Evolutionary conservation across 1,140 invertebrate genomes (phyloP), one percentile per base, ranked within the genome.

Genomic region (Bombus difficillimus): DNA sequence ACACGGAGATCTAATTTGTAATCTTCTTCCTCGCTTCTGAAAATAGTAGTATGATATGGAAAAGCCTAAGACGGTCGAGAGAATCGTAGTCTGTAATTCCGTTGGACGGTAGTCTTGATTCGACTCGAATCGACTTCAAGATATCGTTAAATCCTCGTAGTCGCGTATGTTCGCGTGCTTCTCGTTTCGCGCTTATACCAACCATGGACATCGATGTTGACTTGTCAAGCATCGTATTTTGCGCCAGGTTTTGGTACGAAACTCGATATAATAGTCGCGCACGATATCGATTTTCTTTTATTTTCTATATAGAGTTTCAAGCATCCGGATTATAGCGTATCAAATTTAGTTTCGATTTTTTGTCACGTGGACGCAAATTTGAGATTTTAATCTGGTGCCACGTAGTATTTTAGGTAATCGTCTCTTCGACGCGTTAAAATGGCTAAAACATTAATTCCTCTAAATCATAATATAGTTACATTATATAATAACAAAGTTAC

Each of bases 21-120:
- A 83, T 78, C 74, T 62, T 66, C 32, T 76, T 83, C 74, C 43
- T 41, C n/a, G 74, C 37, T 43, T 83, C 74, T 83, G 82, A 83
- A 83, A 83, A 83, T 83, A 78, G 64, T 83, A 83, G 71, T 83
- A 83, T 78, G 64, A 10, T 18, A 69, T 32, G 82, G 41, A 78
- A 73, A 77, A 77, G 34, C 43, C 74, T 12, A 34, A 69, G 64
- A 83, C 57, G 34, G 82, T 57, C 28, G 81, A 39, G 43, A 25
- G 34, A 81, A 71, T 41, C 39, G 28, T 57, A 22, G 15, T 28
- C 0, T 32, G 13, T 47, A 64, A 73, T 74, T 47, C 9, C 3
- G 39, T 18, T 18, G 47, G 47, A 53, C 47, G 47, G 18, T 53
- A 22, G 47, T 53, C 39, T 39, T 13, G 8, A n/a, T 43, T 71